Conservation (phyloP, 2,797 vertebrate species). For the Iguana delicatissima region DNA sequence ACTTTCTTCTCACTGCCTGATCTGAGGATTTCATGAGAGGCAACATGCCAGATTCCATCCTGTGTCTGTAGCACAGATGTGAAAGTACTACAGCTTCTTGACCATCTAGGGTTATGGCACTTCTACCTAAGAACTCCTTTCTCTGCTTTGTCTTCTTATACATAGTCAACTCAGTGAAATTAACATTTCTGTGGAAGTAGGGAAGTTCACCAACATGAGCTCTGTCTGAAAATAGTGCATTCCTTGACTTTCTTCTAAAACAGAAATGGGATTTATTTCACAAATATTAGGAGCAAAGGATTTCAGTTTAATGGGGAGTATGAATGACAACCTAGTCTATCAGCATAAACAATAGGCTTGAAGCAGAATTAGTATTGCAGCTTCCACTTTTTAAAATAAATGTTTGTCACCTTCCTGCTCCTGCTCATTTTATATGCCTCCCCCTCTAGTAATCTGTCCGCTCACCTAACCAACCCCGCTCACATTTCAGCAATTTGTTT, state of each 20-base stretch:
- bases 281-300: not conserved
- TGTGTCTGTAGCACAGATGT: not conserved
- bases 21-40: not conserved
- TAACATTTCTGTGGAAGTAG: not conserved
- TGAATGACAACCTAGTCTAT: not conserved
- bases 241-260: not conserved
- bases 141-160: not conserved
- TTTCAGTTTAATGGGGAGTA: not conserved
- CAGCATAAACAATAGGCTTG: not conserved
- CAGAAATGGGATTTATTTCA: not conserved
- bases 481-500: not conserved
- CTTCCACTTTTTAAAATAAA: not conserved
- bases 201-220: no score
- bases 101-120: not conserved
- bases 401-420: not conserved
- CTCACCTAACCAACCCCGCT: no score
- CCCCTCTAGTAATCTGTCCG: not conserved
- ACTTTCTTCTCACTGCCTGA: not conserved
- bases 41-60: not conserved
- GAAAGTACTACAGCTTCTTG: not conserved
- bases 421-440: not conserved
- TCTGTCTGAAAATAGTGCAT: not conserved
- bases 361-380: not conserved
- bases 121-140: not conserved
- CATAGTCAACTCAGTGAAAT: not conserved